A percentile compares a stretch with the other conserved stretches of the same genome.
Evolutionary conservation across 2,888 invertebrate species (phyloP).

Genomic region (Drosophila quinaria): DNA sequence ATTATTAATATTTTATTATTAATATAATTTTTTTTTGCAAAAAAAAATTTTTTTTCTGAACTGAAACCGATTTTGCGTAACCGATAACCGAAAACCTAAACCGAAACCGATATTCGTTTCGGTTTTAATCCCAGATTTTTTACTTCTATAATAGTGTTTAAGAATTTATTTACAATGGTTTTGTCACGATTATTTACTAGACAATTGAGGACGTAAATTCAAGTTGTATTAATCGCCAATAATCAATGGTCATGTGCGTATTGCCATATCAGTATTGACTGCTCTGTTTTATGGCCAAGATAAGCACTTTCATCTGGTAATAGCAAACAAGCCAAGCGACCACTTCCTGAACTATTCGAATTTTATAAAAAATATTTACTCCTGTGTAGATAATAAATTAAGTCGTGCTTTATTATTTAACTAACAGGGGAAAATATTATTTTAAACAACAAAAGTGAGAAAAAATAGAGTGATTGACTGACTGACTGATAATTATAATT

Average conservation of each 20-base stretch:
- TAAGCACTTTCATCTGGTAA: conserved; percentile 27
- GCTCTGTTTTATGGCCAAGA: conserved; percentile 21
- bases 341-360: neutral
- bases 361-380: no score
- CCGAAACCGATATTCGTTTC: no score
- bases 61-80: no score
- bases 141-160: neutral
- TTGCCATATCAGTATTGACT: conserved; percentile 15
- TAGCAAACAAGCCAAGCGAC: neutral
- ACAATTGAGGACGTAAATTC: conserved; percentile 9
- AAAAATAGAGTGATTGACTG: neutral
- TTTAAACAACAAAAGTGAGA: no score
- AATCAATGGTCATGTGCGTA: conserved; percentile 44
- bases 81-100: no score
- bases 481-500: neutral
- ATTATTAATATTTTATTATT: no score
- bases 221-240: conserved; percentile 32
- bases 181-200: conserved; percentile 7
- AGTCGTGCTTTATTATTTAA: no score
- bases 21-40: no score
- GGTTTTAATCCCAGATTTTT: no score
- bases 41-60: no score
- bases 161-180: neutral
- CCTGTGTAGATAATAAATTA: no score
- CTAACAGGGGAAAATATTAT: no score